Conservation (phyloP, 2,113 vertebrate species). For the Haemorhous mexicanus region DNA sequence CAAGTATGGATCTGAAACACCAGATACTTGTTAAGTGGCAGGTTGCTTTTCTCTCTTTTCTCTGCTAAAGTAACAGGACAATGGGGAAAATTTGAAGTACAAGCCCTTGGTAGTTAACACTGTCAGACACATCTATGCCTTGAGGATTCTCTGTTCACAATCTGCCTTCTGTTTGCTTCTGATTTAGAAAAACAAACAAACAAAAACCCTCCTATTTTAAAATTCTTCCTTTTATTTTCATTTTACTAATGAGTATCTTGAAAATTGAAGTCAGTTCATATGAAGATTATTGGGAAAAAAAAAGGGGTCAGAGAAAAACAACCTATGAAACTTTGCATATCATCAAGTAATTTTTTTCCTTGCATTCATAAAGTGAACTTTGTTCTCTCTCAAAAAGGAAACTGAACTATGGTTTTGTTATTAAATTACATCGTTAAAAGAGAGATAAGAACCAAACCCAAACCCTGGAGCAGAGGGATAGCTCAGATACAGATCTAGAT, state of each 20-base stretch:
- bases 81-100: background rate
- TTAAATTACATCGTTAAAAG: constrained; percentile 42
- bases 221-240: constrained; percentile 18
- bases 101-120: background rate
- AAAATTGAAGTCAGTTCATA: constrained; percentile 39
- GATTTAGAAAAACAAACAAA: constrained; percentile 39
- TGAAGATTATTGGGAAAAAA: constrained; percentile 29
- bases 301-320: constrained; percentile 14
- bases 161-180: constrained; percentile 5
- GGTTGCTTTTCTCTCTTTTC: background rate
- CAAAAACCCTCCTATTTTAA: background rate
- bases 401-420: constrained; percentile 51
- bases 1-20: background rate
- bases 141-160: background rate
- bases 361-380: constrained; percentile 50
- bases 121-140: background rate
- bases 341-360: constrained; percentile 1
- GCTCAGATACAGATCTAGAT: constrained; percentile 58
- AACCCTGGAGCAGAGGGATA: constrained; percentile 27
- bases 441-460: constrained; percentile 57
- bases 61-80: background rate
- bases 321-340: background rate
- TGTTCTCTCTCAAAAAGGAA: constrained; percentile 48
- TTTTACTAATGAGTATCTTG: constrained; percentile 25
- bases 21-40: background rate